Evolutionary conservation across 2,888 invertebrate genomes (phyloP).

Genomic region (Eutolmus rufibarbis): DNA sequence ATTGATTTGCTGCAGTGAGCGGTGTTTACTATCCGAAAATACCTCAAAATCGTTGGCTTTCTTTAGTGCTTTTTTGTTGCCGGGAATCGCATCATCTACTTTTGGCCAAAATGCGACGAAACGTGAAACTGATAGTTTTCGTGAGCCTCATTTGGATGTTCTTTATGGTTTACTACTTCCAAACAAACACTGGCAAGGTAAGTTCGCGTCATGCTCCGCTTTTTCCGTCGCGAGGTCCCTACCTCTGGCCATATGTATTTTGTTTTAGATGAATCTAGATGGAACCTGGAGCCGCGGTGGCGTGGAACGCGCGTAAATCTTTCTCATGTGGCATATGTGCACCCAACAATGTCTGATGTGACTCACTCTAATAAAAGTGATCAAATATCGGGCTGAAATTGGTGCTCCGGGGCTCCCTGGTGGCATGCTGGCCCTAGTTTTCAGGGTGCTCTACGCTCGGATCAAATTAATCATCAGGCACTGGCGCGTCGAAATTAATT

Average conservation of each 20-base stretch:
- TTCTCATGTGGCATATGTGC: background rate
- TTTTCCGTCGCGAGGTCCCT: background rate
- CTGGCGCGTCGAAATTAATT: background rate
- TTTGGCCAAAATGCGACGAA: constrained; percentile 58
- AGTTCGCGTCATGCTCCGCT: constrained; percentile 48
- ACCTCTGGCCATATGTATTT: background rate
- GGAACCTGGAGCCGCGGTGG: background rate
- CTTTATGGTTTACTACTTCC: constrained; percentile 62
- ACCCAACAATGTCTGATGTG: background rate
- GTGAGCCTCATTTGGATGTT: constrained; percentile 63
- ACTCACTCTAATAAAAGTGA: background rate
- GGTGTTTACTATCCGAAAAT: background rate
- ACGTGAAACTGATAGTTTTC: constrained; percentile 61
- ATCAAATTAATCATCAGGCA: background rate
- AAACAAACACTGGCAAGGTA: constrained; percentile 62
- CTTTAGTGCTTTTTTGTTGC: background rate
- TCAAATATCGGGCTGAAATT: background rate
- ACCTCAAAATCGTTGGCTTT: background rate
- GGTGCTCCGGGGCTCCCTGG: background rate
- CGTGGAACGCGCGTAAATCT: background rate
- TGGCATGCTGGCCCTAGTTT: background rate
- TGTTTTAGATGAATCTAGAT: background rate
- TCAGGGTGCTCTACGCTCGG: background rate
- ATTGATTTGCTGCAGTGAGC: background rate
- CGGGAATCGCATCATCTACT: background rate